phyloP scores from a whole-genome alignment of 2,888 invertebrate genomes.

The Spodoptera picta region DNA sequence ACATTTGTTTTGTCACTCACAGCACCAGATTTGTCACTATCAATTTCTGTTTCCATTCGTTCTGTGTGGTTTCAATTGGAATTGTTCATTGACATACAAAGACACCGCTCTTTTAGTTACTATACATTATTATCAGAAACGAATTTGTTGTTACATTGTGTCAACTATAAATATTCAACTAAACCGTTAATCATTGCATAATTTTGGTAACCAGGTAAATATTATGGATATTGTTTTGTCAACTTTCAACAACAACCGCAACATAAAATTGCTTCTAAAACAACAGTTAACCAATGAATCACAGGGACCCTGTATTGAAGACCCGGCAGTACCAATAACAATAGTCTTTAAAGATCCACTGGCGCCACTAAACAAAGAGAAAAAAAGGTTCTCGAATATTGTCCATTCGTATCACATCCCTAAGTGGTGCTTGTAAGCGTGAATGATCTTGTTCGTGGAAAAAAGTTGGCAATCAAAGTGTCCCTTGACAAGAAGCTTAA shows the following conservation, averaged over 20 bases:
- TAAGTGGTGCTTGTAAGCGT: constrained; percentile 52
- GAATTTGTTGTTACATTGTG: constrained; percentile 3
- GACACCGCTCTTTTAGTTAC: constrained; percentile 14
- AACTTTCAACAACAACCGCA: not conserved
- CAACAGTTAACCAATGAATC: constrained; percentile 12
- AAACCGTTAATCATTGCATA: too few species aligned
- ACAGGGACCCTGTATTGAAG: constrained; percentile 1
- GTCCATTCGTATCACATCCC: constrained; percentile 40
- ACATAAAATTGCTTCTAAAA: constrained; percentile 1
- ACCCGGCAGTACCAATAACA: constrained; percentile 21
- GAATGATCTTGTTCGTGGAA: constrained; percentile 46
- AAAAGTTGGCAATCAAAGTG: constrained; percentile 45
- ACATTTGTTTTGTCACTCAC: constrained; percentile 52
- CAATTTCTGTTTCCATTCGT: constrained; percentile 46
- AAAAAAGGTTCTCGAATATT: constrained; percentile 43
- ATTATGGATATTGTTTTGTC: not conserved
- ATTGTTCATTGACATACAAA: constrained; percentile 34
- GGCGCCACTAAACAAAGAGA: constrained; percentile 59
- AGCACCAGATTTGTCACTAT: constrained; percentile 50
- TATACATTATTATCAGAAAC: constrained; percentile 10
- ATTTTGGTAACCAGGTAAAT: too few species aligned
- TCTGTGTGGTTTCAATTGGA: constrained; percentile 25
- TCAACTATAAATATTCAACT: not conserved
- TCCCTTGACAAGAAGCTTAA: constrained; percentile 30
- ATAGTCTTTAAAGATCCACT: constrained; percentile 29